Evolutionary conservation across 2,113 vertebrate species (phyloP).

Genomic region (Campylorhamphus procurvoides): DNA sequence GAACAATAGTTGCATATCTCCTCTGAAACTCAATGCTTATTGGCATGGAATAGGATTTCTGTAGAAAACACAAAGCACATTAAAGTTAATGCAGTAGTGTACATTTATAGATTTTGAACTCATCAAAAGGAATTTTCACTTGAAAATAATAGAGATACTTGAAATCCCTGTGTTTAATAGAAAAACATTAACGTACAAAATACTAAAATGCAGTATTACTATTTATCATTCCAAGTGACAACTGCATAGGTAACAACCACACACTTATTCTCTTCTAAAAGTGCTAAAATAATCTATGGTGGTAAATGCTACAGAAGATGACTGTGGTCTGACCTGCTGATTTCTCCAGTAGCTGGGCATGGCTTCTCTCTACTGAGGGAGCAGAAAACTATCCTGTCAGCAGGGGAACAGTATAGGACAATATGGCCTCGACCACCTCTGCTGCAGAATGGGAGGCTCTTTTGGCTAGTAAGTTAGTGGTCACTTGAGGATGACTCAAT

Average conservation of each 20-base stretch:
- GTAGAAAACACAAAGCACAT: constrained; percentile 25
- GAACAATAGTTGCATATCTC: constrained; percentile 92
- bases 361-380: not conserved
- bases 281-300: not conserved
- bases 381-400: not conserved
- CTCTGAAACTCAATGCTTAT: constrained; percentile 94
- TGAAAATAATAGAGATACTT: not conserved
- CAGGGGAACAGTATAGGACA: not conserved
- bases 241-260: not conserved
- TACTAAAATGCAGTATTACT: not conserved
- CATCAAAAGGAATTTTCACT: not conserved
- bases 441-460: not conserved
- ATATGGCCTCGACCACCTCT: not conserved
- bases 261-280: not conserved
- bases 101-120: not conserved
- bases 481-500: not conserved
- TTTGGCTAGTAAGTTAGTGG: not conserved
- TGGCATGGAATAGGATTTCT: constrained; percentile 96
- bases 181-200: not conserved
- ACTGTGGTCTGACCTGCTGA: not conserved
- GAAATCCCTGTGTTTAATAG: not conserved
- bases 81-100: not conserved
- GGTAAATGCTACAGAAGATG: not conserved
- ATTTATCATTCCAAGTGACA: not conserved
- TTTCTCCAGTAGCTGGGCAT: not conserved